Base-by-base conservation (phyloP, 2,888 invertebrate species). In the Drosophila birchii region DNA sequence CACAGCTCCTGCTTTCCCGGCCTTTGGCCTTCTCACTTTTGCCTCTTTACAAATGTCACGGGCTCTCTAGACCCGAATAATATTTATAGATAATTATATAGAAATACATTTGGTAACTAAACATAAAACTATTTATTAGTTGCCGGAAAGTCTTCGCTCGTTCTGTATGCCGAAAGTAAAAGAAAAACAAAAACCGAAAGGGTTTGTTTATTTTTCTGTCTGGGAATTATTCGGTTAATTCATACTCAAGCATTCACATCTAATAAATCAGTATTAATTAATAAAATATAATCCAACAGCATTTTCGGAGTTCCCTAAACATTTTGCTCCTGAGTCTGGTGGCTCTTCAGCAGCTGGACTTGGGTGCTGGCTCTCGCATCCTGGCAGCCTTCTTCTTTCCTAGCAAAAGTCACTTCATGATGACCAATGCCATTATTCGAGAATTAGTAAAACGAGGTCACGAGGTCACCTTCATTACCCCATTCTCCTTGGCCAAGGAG, bases 381-480 rank as follows among this genome's bases (percentile, higher is more conserved):
- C 76, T 94, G 9, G 93, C 91, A 0, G 43, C 93, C 2, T 93
- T 92, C 61, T 90, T 93, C 0, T 92, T 93, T 39, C 91, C 91
- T 0, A 91, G 84, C 1, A 93, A 89, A 45, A 93, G 93, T 41
- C 94, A 93, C 66, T 93, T 92, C 32, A 90, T 92, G 59, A 93
- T 93, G 90, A 91, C 91, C 20, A 90, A 92, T 51, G 82, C 90
- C 0, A 60, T 94, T 4, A 88, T 92, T 68, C 91, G 91, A 60
- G 92, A 91, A 12, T 77, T 94, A 7, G 91, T 93, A 0, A 75
- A 74, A 0, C 90, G 91, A 16, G 94, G 94, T 0, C 94, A 94
- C 69, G 92, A 92, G 45, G 92, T 90, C 2, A 90, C 90, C 7
- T 86, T 76, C 29, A 70, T 90, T 3, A 91, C 90, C 0, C 76